These are phyloP conservation scores for Panthera leo DNA, from an alignment of 2,113 vertebrate genomes.

Conservation along the genomic window DNA sequence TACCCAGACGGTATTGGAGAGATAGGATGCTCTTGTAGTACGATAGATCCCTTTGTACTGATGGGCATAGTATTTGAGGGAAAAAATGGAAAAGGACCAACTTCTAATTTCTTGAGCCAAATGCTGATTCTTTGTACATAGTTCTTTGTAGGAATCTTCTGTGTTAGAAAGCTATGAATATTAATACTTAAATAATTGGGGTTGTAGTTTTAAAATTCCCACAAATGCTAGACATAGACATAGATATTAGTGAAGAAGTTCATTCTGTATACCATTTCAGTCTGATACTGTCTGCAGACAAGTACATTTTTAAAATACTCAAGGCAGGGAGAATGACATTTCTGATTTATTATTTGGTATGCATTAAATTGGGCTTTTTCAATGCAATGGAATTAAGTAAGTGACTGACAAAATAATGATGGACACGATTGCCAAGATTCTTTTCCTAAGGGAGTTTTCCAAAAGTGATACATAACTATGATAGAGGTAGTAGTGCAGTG, in stretches of 20 bases:
- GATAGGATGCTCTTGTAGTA: not conserved
- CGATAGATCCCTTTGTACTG: not conserved
- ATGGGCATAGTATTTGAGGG: not conserved
- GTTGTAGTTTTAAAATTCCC: not conserved
- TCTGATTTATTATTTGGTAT: slow-evolving; percentile 3
- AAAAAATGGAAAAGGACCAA: not conserved
- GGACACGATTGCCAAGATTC: not conserved
- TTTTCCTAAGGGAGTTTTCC: not conserved
- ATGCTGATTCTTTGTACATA: not conserved
- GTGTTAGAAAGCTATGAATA: slow-evolving; percentile 45
- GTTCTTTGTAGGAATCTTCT: not conserved
- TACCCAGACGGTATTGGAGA: not conserved
- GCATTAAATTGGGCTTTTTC: not conserved
- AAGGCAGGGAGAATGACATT: not conserved
- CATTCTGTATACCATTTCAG: not conserved
- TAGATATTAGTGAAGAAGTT: not conserved
- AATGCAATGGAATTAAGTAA: not conserved
- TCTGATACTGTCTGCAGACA: not conserved
- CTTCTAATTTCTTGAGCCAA: slow-evolving; percentile 22
- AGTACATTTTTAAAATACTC: slow-evolving; percentile 26
- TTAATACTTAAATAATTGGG: slow-evolving; percentile 4
- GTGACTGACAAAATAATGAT: not conserved
- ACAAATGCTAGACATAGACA: not conserved
- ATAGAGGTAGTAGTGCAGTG: not conserved
- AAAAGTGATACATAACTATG: not conserved